These are phyloP conservation scores for Cossypha heuglini DNA, from an alignment of 2,797 vertebrate genomes.

Conservation along the genomic window DNA sequence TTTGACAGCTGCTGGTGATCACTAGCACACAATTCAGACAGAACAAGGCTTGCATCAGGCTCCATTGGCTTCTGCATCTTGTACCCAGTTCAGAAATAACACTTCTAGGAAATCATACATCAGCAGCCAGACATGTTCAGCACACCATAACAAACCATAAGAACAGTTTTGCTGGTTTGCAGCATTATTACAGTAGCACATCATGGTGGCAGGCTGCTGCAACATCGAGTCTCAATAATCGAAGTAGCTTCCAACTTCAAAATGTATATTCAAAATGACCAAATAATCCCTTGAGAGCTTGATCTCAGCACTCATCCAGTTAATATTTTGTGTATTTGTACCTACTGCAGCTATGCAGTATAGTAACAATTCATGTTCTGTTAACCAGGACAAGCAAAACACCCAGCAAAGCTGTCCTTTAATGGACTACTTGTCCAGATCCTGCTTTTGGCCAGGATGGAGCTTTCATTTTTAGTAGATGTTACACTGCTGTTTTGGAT, in stretches of 20 bases:
- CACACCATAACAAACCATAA: neutral
- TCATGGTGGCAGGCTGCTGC: neutral
- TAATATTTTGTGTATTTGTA: neutral
- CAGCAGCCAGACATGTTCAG: neutral
- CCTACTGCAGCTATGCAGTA: neutral
- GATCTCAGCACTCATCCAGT: neutral
- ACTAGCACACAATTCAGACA: constrained; percentile 65
- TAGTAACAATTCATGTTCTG: neutral
- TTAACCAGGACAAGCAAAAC: neutral
- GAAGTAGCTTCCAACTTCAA: neutral
- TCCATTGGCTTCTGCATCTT: neutral
- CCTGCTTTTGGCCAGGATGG: neutral
- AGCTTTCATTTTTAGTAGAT: neutral
- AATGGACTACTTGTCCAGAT: neutral
- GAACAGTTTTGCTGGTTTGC: neutral
- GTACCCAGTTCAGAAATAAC: neutral
- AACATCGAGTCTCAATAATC: rapidly evolving
- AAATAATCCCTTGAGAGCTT: neutral
- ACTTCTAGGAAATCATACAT: neutral
- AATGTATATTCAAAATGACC: neutral
- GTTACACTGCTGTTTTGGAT: neutral
- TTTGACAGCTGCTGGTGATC: constrained; percentile 87
- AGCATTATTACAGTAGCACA: neutral
- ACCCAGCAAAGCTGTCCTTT: neutral
- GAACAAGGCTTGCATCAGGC: neutral